These are phyloP conservation scores for Notolabrus celidotus DNA, from an alignment of 2,797 vertebrate genomes.

Conservation along the genomic window DNA sequence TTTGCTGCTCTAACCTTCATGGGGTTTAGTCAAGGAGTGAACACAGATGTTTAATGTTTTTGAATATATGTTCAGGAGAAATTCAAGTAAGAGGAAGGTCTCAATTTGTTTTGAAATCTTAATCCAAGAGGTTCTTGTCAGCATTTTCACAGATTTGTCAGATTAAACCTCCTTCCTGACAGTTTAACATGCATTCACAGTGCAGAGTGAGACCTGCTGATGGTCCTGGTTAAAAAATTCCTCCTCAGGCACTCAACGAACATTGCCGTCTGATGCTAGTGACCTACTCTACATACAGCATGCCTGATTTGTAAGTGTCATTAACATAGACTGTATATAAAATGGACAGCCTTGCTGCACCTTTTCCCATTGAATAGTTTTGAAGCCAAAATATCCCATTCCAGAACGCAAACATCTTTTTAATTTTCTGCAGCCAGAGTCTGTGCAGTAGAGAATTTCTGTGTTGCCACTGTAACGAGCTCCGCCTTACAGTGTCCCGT, in stretches of 20 bases:
- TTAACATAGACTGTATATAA: too few species aligned
- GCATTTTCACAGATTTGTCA: slow-evolving; percentile 13
- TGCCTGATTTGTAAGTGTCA: slow-evolving; percentile 61
- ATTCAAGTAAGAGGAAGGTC: background rate
- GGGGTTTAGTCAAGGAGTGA: background rate
- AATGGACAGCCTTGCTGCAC: too few species aligned
- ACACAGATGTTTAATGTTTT: slow-evolving; percentile 1
- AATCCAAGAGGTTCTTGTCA: background rate
- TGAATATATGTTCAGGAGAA: background rate
- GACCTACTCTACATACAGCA: slow-evolving; percentile 28
- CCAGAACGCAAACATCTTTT: too few species aligned
- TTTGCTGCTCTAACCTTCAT: slow-evolving; percentile 4
- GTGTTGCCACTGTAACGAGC: too few species aligned
- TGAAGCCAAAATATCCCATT: too few species aligned
- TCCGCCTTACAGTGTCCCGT: too few species aligned
- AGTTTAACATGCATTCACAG: background rate
- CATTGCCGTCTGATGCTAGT: slow-evolving; percentile 17
- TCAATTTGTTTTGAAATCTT: background rate
- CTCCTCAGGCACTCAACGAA: slow-evolving; percentile 4
- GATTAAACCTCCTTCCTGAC: background rate
- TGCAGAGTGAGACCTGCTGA: background rate
- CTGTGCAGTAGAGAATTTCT: too few species aligned
- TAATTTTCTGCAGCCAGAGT: too few species aligned
- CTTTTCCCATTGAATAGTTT: too few species aligned
- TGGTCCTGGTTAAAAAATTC: background rate